A percentile compares a stretch with the other conserved stretches of the same genome.
These are phyloP conservation scores for Scartelaos histophorus DNA, from an alignment of 2,113 vertebrate genomes.

Conservation along the genomic window DNA sequence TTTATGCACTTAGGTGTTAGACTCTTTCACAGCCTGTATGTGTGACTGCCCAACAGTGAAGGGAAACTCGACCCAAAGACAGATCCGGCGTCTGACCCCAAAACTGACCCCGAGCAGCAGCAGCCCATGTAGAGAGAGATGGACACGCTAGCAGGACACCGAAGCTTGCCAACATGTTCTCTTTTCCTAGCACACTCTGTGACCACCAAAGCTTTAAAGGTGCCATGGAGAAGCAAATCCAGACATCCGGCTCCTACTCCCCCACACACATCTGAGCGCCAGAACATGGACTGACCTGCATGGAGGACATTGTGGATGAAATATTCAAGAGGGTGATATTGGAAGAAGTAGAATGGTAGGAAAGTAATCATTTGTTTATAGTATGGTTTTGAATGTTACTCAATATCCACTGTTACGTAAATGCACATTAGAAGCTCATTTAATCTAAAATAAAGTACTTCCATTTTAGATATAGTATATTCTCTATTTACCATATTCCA, in stretches of 20 bases:
- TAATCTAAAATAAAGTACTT: neutral
- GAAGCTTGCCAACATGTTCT: slow-evolving; percentile 56
- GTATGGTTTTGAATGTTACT: neutral
- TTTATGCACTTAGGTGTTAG: slow-evolving; percentile 21
- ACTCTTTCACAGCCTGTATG: slow-evolving; percentile 32
- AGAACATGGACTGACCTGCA: slow-evolving; percentile 41
- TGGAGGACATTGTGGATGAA: slow-evolving; percentile 41
- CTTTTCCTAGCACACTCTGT: slow-evolving; percentile 48
- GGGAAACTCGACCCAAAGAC: slow-evolving; percentile 58
- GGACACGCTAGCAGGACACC: slow-evolving; percentile 64
- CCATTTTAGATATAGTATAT: neutral
- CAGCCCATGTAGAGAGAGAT: slow-evolving; percentile 62
- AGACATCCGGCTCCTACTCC: slow-evolving; percentile 42
- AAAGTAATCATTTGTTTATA: slow-evolving; percentile 3
- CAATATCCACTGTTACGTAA: slow-evolving; percentile 30
- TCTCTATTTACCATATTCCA: neutral
- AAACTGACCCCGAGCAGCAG: slow-evolving; percentile 59
- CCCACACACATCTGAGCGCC: slow-evolving; percentile 36
- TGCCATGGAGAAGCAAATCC: slow-evolving; percentile 55
- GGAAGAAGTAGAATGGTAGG: slow-evolving; percentile 41
- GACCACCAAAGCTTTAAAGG: slow-evolving; percentile 57
- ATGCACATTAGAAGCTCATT: neutral
- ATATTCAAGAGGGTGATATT: slow-evolving; percentile 36
- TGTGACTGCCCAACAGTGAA: slow-evolving; percentile 48
- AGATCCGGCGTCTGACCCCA: slow-evolving; percentile 66